Conservation (phyloP, 2,797 vertebrate genomes). For the Gymnopithys bicolor region DNA sequence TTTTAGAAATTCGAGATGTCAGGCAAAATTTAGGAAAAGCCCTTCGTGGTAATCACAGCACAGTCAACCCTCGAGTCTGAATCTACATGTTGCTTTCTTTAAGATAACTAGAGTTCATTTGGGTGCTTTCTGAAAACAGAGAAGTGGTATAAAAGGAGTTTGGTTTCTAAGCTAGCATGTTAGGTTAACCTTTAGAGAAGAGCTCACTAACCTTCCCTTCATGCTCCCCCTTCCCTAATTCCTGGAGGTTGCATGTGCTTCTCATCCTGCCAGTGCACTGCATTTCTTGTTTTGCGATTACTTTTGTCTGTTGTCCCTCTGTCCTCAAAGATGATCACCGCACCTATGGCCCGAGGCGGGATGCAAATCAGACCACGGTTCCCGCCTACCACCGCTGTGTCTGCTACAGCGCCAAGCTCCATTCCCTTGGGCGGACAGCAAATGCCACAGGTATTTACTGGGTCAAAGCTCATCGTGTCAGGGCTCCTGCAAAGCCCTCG, state of each 20-base stretch:
- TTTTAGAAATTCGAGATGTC: not conserved
- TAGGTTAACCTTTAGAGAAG: not conserved
- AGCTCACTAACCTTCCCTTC: slow-evolving; percentile 52
- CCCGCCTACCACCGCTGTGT: slow-evolving; percentile 82
- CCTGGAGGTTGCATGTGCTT: slow-evolving; percentile 73
- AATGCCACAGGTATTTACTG: slow-evolving; percentile 88
- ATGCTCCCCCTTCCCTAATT: not conserved
- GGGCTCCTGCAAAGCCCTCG: not conserved
- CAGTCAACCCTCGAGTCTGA: not conserved
- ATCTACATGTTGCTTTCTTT: not conserved
- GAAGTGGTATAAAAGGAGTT: not conserved
- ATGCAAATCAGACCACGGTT: slow-evolving; percentile 88
- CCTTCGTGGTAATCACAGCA: not conserved
- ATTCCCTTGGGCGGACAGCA: slow-evolving; percentile 85
- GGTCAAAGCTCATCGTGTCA: slow-evolving; percentile 19
- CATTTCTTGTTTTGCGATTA: slow-evolving; percentile 85
- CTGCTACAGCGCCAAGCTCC: slow-evolving; percentile 82
- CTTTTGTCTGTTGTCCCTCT: slow-evolving; percentile 89
- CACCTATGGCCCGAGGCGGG: slow-evolving; percentile 84
- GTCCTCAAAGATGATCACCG: slow-evolving; percentile 88
- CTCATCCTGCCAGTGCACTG: slow-evolving; percentile 77
- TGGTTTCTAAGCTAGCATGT: not conserved
- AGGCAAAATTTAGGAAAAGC: not conserved
- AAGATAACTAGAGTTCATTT: not conserved
- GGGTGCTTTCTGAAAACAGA: not conserved